These are phyloP conservation scores for Gracilinanus agilis DNA, from an alignment of 2,113 vertebrate genomes.

Conservation along the genomic window DNA sequence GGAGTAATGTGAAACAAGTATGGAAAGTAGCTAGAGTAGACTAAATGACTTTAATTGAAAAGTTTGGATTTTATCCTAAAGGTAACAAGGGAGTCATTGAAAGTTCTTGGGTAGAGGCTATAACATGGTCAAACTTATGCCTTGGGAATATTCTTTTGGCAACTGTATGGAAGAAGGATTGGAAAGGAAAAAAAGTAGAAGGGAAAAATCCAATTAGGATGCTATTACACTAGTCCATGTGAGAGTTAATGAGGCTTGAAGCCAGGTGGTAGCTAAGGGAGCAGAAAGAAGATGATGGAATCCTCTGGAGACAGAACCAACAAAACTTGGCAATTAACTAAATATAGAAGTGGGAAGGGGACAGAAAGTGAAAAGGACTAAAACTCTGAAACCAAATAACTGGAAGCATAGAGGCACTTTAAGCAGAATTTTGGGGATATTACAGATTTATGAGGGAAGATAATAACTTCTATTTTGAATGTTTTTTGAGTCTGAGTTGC, in stretches of 20 bases:
- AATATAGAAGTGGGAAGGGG: background rate
- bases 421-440: background rate
- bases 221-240: background rate
- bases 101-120: background rate
- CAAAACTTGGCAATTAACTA: no score
- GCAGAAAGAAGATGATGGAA: background rate
- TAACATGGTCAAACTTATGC: background rate
- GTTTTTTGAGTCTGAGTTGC: background rate
- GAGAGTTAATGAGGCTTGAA: background rate
- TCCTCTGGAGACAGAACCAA: background rate
- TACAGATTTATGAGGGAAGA: background rate
- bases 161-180: background rate
- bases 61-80: background rate
- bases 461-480: background rate
- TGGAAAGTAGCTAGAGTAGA: background rate
- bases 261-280: background rate
- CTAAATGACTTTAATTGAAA: background rate
- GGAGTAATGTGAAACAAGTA: background rate
- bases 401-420: background rate
- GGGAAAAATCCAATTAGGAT: background rate
- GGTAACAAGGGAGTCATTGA: slow-evolving; percentile 1
- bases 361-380: background rate
- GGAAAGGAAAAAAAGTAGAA: background rate
- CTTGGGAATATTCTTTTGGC: no score
- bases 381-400: background rate